A percentile compares a stretch with the other conserved stretches of the same genome.
These are phyloP conservation scores for Microcebus ravelobensis DNA, from an alignment of 2,113 vertebrate genomes.

Conservation along the genomic window DNA sequence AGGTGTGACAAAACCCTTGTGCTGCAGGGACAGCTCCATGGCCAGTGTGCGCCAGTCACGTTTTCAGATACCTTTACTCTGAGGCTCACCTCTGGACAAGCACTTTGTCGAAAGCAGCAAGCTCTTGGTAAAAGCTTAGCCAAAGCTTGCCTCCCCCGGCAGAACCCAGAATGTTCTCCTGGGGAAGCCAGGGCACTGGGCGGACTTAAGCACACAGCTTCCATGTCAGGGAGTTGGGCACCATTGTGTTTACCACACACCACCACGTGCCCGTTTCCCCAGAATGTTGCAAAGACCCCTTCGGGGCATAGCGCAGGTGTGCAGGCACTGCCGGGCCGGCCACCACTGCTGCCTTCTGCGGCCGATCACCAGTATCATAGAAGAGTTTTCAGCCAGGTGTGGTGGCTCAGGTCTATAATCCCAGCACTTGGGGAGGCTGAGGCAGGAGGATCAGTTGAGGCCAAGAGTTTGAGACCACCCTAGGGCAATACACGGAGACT, in stretches of 20 bases:
- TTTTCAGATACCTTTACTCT: too few relatives aligned
- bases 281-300: not conserved
- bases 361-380: accelerated
- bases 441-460: too few relatives aligned
- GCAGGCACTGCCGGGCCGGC: not conserved
- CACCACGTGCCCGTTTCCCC: accelerated
- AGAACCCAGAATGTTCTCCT: not conserved
- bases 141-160: too few relatives aligned
- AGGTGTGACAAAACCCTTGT: too few relatives aligned
- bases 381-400: not conserved
- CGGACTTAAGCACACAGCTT: accelerated
- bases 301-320: not conserved
- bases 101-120: too few relatives aligned
- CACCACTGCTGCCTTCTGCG: not conserved
- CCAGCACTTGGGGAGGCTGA: too few relatives aligned
- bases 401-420: too few relatives aligned
- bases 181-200: not conserved
- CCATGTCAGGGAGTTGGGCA: not conserved
- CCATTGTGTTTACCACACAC: too few relatives aligned
- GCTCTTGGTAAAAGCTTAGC: not conserved
- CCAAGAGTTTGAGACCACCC: too few relatives aligned
- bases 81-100: not conserved
- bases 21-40: not conserved
- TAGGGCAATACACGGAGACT: too few relatives aligned
- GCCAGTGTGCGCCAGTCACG: accelerated